Evolutionary conservation across 2,888 invertebrate species (phyloP).

Genomic region (Theristus sp.): DNA sequence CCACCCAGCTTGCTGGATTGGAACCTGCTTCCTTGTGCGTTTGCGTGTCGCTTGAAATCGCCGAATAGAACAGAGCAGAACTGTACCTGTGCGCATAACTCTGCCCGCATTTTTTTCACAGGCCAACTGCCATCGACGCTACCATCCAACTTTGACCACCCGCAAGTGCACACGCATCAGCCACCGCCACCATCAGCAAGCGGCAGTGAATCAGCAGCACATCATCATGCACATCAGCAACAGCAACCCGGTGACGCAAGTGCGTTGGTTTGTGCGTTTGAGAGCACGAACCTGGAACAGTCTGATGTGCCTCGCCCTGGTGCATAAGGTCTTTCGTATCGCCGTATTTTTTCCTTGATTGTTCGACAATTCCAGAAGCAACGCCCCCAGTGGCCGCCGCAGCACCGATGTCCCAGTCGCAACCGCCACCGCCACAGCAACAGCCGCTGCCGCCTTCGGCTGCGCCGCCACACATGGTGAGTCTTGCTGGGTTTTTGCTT

Average conservation of each 20-base stretch:
- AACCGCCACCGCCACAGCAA: neutral
- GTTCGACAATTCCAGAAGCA: neutral
- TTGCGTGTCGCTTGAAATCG: too few species aligned
- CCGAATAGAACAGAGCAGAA: too few species aligned
- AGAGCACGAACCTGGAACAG: too few species aligned
- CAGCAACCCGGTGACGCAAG: neutral
- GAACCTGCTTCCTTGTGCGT: too few species aligned
- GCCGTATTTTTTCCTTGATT: too few species aligned
- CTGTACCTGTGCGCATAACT: too few species aligned
- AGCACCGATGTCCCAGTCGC: neutral
- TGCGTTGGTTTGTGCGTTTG: too few species aligned
- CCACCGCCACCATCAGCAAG: neutral
- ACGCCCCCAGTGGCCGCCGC: neutral
- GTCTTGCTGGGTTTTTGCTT: too few species aligned
- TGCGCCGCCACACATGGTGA: too few species aligned
- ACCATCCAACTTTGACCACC: neutral
- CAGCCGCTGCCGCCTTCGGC: neutral
- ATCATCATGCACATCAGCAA: neutral
- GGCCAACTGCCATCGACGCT: slow-evolving; percentile 7
- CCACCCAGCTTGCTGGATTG: too few species aligned
- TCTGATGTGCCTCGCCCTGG: too few species aligned
- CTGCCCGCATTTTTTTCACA: neutral
- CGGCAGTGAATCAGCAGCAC: neutral
- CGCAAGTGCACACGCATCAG: neutral
- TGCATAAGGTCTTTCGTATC: too few species aligned